Evolutionary conservation across 2,797 vertebrate genomes (phyloP), one percentile per base, ranked within the genome.

Genomic region (Leptatherina wallacei): DNA sequence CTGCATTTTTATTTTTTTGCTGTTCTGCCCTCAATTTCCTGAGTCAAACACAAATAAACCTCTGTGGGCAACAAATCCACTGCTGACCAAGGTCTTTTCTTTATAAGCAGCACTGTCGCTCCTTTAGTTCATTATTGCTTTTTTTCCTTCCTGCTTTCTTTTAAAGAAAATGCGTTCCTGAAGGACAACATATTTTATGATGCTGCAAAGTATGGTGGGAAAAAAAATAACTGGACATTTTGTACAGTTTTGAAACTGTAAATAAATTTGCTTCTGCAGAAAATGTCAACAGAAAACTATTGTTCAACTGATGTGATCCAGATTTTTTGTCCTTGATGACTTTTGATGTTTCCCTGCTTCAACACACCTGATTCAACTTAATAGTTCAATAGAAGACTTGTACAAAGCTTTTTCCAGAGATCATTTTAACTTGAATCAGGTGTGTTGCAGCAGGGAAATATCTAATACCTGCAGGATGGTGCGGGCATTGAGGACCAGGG

Each of bases 111-210:
- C 40, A 52, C 11, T 18, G 64, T 30, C 58, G 49, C 59, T 61
- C 42, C 42, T 20, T 55, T 18, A 24, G 18, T 0, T 2, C 40
- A n/a, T 35, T 14, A 35, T 65, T 60, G 27, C 22, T n/a, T 61
- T 11, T 29, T 30, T 16, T 2, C 30, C 42, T 52, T 68, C 16
- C 9, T 13, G 13, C 38, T 1, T 36, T 52, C n/a, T 1, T 42
- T 44, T 36, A 54, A 29, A 60, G 40, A 47, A 71, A 29, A 18
- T 57, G 20, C 62, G 55, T 6, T 30, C 30, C 49, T 47, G 44
- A 69, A 74, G 24, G 83, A 80, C 27, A 16, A 36, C 40, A 59
- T 1, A 44, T 59, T 56, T 59, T 20, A 1, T 0, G 38, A 29
- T 9, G 24, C 49, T 12, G 49, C n/a, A 27, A 52, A 13, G 49